Conservation (phyloP, 2,113 vertebrate genomes). For the Struthidea cinerea region DNA sequence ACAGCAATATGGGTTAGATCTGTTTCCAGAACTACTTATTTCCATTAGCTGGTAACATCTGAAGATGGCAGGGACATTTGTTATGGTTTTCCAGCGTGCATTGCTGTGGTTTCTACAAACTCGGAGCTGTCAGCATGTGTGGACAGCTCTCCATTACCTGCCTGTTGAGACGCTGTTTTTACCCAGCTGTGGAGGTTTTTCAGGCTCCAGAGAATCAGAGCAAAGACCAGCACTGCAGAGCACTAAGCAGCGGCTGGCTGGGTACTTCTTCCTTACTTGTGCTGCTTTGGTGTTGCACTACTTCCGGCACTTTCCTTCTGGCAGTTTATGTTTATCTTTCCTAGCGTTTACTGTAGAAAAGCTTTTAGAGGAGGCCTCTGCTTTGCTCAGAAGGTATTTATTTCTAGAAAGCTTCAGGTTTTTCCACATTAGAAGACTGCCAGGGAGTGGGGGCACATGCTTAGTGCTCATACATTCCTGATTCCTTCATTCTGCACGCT, state of each 20-base stretch:
- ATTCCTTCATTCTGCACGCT: not conserved
- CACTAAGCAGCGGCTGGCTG: rapidly evolving
- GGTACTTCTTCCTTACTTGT: not conserved
- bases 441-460: not conserved
- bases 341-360: not conserved
- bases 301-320: not conserved
- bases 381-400: not conserved
- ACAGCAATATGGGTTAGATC: not conserved
- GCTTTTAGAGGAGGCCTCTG: not conserved
- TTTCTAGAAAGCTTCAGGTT: not conserved
- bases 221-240: not conserved
- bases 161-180: not conserved
- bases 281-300: rapidly evolving
- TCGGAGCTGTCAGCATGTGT: rapidly evolving
- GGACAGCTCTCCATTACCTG: not conserved
- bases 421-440: not conserved
- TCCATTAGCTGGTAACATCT: not conserved
- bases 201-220: not conserved
- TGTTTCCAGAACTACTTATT: not conserved
- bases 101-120: not conserved
- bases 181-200: not conserved
- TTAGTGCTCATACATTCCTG: not conserved
- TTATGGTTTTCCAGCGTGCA: not conserved
- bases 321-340: not conserved
- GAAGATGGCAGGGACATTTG: not conserved